Evolutionary conservation across 2,888 invertebrate genomes (phyloP).

Genomic region (Melitaea athalia): DNA sequence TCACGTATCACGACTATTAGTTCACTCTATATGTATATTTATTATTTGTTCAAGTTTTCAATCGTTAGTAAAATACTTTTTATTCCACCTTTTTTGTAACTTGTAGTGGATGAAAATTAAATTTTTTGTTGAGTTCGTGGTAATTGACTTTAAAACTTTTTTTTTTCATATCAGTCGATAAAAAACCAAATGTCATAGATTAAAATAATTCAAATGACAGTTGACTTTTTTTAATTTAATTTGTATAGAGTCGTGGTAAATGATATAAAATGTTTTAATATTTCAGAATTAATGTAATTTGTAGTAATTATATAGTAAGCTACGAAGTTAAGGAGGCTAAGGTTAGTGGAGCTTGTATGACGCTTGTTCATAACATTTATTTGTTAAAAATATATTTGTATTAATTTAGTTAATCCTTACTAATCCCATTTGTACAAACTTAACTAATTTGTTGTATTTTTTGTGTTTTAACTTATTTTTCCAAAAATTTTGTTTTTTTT

Average conservation of each 20-base stretch:
- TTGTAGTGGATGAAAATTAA: no score
- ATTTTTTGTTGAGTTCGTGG: no score
- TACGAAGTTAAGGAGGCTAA: conserved; percentile 43
- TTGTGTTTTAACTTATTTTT: neutral
- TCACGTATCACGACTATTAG: neutral
- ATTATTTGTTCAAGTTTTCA: no score
- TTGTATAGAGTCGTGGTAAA: neutral
- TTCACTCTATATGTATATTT: neutral
- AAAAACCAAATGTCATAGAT: neutral
- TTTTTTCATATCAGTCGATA: neutral
- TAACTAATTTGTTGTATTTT: neutral
- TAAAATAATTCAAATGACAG: neutral
- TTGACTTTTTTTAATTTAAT: neutral
- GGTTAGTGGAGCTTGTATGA: conserved; percentile 52
- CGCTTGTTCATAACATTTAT: conserved; percentile 5
- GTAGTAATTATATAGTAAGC: conserved; percentile 9
- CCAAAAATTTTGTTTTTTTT: neutral
- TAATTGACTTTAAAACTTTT: no score
- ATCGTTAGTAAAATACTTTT: no score
- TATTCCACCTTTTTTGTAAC: no score
- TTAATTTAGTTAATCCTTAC: conserved; percentile 4
- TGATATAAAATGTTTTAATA: neutral
- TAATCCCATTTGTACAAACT: conserved; percentile 2
- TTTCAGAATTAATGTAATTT: neutral
- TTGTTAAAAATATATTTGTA: neutral